These are phyloP conservation scores for Circaetus gallicus DNA, from an alignment of 2,113 vertebrate species.

Conservation along the genomic window DNA sequence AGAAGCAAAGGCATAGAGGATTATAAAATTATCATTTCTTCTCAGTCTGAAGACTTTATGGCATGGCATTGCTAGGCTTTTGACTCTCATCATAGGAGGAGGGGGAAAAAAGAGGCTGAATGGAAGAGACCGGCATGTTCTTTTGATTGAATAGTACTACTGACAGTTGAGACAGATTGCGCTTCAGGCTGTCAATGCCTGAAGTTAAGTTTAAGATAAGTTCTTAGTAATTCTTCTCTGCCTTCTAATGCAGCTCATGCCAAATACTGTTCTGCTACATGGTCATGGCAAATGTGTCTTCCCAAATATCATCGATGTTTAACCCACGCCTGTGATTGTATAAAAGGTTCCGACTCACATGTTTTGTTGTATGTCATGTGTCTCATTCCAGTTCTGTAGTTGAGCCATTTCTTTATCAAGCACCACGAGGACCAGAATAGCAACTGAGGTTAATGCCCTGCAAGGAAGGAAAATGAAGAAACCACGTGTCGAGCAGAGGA, in stretches of 20 bases:
- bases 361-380: neutral
- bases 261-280: neutral
- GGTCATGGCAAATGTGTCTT: neutral
- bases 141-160: neutral
- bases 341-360: neutral
- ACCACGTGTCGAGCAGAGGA: neutral
- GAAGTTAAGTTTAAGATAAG: neutral
- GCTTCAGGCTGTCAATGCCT: neutral
- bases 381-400: neutral
- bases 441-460: neutral
- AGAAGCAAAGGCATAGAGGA: neutral
- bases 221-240: neutral
- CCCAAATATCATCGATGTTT: neutral
- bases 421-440: neutral
- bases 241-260: neutral
- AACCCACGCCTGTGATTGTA: neutral
- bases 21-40: neutral
- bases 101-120: neutral
- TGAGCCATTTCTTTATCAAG: slow-evolving; percentile 3
- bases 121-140: neutral
- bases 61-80: neutral
- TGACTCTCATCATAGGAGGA: neutral
- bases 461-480: slow-evolving; percentile 1
- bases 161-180: neutral
- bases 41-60: neutral